Conservation (phyloP, 2,797 vertebrate genomes). For the Catostomus latipinnis region DNA sequence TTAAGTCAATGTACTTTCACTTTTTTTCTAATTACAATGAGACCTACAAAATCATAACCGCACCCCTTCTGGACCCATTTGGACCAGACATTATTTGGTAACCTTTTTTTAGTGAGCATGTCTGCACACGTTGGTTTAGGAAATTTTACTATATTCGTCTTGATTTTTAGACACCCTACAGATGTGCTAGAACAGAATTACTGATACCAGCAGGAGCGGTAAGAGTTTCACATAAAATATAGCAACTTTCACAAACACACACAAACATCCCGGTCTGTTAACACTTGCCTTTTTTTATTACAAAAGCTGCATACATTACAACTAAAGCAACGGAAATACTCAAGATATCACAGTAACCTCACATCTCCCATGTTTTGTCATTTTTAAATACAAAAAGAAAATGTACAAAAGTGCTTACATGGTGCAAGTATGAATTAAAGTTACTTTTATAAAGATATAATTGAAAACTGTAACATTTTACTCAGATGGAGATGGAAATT, state of each 20-base stretch:
- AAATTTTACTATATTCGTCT: not conserved
- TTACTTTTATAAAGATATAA: slow-evolving; percentile 73
- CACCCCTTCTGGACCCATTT: no score
- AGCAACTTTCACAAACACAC: not conserved
- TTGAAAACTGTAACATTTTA: slow-evolving; percentile 69
- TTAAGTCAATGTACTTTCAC: not conserved
- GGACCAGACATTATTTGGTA: not conserved
- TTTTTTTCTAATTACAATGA: not conserved
- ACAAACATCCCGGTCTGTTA: slow-evolving; percentile 61
- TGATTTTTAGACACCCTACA: no score
- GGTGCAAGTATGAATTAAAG: slow-evolving; percentile 83
- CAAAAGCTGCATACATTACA: slow-evolving; percentile 80
- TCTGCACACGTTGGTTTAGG: not conserved
- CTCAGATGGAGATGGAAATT: slow-evolving; percentile 65
- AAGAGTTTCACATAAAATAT: not conserved
- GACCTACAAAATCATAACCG: not conserved
- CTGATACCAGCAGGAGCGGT: not conserved
- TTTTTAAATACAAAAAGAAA: slow-evolving; percentile 78
- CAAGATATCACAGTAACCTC: slow-evolving; percentile 77
- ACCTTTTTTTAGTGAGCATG: not conserved
- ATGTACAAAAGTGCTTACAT: slow-evolving; percentile 92
- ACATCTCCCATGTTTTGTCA: slow-evolving; percentile 80
- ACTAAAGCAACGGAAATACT: slow-evolving; percentile 78
- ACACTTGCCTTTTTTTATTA: slow-evolving; percentile 73
- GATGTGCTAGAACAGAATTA: no score